phyloP scores from a whole-genome alignment of 64 coral and sea anemone genomes.

The Platygyra sinensis region DNA sequence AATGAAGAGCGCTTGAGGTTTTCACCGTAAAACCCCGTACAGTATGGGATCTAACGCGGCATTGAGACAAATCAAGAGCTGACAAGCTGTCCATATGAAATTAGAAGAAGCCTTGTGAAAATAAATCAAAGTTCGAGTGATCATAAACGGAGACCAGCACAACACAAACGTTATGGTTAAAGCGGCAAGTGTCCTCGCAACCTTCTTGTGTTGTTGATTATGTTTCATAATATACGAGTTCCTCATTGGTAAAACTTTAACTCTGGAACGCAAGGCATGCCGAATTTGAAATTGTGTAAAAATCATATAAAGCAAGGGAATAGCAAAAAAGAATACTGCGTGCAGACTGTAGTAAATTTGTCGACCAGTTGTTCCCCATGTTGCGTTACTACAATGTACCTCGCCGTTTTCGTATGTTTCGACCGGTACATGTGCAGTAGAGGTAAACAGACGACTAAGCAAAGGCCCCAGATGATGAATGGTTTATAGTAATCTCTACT shows the following conservation, averaged over 20 bases:
- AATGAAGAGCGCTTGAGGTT: background rate
- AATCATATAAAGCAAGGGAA: background rate
- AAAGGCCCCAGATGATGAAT: background rate
- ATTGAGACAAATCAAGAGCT: background rate
- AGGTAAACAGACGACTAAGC: background rate
- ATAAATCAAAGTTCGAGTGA: background rate
- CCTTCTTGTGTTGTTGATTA: conserved; percentile 3
- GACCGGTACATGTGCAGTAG: background rate
- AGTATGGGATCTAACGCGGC: background rate
- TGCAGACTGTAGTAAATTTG: conserved; percentile 4
- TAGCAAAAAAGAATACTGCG: background rate
- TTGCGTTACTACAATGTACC: background rate
- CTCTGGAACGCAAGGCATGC: background rate
- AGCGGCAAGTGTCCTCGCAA: conserved; percentile 2
- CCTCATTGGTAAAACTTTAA: background rate
- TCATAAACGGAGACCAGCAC: background rate
- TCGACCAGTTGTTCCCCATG: background rate
- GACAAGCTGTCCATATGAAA: background rate
- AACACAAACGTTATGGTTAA: background rate
- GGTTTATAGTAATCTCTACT: background rate
- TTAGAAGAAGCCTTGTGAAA: background rate
- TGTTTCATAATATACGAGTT: background rate
- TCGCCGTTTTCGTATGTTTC: background rate
- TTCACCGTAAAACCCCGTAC: background rate
- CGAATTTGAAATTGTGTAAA: background rate